Evolutionary conservation across 2,888 invertebrate species (phyloP), one percentile per base, ranked within the genome.

Genomic region (Cheilosia pagana): DNA sequence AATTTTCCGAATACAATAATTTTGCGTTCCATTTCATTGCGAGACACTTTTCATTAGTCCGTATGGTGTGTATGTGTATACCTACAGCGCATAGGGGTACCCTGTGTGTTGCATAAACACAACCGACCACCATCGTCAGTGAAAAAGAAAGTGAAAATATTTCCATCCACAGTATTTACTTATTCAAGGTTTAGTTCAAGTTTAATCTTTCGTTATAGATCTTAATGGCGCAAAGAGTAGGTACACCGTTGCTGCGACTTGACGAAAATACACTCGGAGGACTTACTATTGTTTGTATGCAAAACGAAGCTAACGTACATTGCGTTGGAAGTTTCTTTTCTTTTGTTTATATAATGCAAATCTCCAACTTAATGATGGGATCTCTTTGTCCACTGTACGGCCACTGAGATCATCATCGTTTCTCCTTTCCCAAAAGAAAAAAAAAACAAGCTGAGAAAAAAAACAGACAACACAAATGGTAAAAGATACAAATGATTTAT

Each of bases 101-200:
- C n/a, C n/a, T 41, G 12, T 50, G 55, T 70, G 48, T 81, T 81
- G 81, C 81, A 81, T 81, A 81, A 81, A 77, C 60, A 81, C 63
- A 43, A 57, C 41, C 71, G 41, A 35, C 6, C 59, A 68, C 35
- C 53, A 72, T 60, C 60, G 62, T 43, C 60, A 78, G 62, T 62
- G 72, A 63, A 82, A 82, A 82, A 82, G 82, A 82, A 82, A 82
- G 82, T 82, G 82, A 82, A 78, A 67, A 78, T 55, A 76, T 41
- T 59, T 48, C 67, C 72, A 77, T 67, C 77, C 77, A 71, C 67
- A 28, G 53, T 52, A 35, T 35, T 82, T 74, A 71, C 65, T 82
- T 39, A 72, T 82, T 82, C 82, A 82, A 82, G 82, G 82, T 82
- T 82, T 82, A 82, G 82, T 82, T 82, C 82, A 82, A 82, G 82